Evolutionary conservation across 1,140 invertebrate species (phyloP).

Genomic region (Musca domestica): DNA sequence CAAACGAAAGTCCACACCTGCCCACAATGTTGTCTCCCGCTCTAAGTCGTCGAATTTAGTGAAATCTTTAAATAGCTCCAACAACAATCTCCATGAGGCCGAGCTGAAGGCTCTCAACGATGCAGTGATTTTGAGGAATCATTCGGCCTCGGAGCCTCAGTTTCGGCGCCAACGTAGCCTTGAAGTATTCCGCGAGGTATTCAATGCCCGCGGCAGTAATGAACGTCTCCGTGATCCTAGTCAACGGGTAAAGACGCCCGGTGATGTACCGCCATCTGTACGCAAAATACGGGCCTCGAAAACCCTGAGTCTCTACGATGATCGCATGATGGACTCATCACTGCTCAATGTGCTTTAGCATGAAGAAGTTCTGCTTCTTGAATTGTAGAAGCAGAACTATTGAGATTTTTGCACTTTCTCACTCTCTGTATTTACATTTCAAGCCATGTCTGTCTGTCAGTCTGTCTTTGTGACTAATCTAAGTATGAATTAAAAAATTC

Average conservation of each 20-base stretch:
- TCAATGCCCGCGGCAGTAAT: constrained; percentile 59
- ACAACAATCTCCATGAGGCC: constrained; percentile 30
- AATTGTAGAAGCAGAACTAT: constrained; percentile 37
- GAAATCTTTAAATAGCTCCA: constrained; percentile 37
- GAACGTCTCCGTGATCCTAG: constrained; percentile 69
- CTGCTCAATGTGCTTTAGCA: constrained; percentile 54
- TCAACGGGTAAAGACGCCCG: constrained; percentile 76
- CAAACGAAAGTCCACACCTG: constrained; percentile 41
- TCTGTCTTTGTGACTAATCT: no score
- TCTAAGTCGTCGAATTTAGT: constrained; percentile 47
- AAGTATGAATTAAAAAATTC: not conserved
- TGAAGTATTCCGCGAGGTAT: constrained; percentile 69
- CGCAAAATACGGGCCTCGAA: constrained; percentile 62
- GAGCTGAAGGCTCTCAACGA: constrained; percentile 34
- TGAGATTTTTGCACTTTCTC: not conserved
- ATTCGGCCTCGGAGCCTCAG: constrained; percentile 25
- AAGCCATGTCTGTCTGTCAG: no score
- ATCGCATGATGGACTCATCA: constrained; percentile 75
- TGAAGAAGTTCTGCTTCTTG: constrained; percentile 54
- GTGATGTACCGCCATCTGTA: constrained; percentile 74
- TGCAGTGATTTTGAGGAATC: constrained; percentile 6
- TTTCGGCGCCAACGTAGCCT: constrained; percentile 60
- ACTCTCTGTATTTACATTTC: no score
- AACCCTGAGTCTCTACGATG: constrained; percentile 81
- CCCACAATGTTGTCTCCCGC: constrained; percentile 42